Conservation (phyloP, 2,113 vertebrate genomes). For the Lycaon pictus region DNA sequence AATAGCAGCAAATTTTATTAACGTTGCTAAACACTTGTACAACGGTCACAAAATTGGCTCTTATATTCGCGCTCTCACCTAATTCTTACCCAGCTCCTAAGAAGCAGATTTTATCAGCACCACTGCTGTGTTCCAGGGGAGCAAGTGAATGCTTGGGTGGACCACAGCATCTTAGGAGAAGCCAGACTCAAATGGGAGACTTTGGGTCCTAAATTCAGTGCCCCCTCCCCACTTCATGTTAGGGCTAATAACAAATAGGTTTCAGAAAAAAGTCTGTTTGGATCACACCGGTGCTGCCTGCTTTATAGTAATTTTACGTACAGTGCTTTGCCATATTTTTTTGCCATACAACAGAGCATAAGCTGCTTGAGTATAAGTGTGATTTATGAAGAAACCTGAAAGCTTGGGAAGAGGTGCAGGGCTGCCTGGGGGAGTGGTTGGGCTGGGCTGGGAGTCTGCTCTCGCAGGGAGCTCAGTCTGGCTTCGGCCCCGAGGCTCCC, state of each 20-base stretch:
- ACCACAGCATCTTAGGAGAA: background rate
- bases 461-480: background rate
- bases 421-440: background rate
- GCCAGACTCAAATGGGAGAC: background rate
- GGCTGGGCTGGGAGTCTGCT: background rate
- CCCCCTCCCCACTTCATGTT: background rate
- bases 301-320: background rate
- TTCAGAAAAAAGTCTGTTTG: background rate
- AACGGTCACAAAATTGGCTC: background rate
- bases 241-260: background rate
- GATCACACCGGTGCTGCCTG: background rate
- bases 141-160: no score
- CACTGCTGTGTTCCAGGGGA: no score
- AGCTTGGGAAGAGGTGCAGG: background rate
- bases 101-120: background rate
- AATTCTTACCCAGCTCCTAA: background rate
- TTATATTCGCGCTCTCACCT: background rate
- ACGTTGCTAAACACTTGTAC: background rate
- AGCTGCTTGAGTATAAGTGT: background rate
- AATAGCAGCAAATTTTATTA: background rate
- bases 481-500: background rate
- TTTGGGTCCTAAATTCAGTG: background rate
- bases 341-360: background rate
- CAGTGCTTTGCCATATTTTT: background rate
- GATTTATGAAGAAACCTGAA: background rate